Percentiles rank a stretch among this genome's conserved stretches.
Conservation (phyloP, 2,113 vertebrate species). For the Cochlearius cochlearius region DNA sequence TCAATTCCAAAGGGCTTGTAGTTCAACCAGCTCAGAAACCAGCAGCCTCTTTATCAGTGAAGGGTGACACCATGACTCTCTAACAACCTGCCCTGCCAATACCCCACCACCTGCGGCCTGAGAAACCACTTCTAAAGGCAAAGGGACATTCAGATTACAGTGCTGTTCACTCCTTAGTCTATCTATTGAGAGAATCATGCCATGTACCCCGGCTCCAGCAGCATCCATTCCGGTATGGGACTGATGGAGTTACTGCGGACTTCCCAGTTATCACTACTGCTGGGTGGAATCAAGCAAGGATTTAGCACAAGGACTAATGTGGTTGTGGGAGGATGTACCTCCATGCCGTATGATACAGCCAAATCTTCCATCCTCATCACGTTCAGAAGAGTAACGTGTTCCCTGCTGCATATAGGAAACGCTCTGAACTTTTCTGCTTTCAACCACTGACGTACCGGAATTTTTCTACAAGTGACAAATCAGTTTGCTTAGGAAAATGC, state of each 20-base stretch:
- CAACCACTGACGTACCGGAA: rapidly evolving
- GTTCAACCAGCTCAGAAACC: not conserved
- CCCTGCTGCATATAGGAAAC: not conserved
- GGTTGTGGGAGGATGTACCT: not conserved
- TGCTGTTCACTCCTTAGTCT: not conserved
- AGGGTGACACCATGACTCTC: rapidly evolving
- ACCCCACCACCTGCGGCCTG: not conserved
- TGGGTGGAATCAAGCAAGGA: not conserved
- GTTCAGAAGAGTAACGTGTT: not conserved
- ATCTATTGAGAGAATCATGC: not conserved
- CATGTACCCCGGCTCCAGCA: rapidly evolving
- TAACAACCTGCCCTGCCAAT: not conserved
- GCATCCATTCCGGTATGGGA: not conserved
- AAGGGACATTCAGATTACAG: not conserved
- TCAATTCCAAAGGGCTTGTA: not conserved
- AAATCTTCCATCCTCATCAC: not conserved
- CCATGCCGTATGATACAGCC: not conserved
- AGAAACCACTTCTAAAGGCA: not conserved
- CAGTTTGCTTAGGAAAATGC: not conserved
- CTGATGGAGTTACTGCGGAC: not conserved
- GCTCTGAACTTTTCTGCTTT: not conserved
- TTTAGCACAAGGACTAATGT: not conserved
- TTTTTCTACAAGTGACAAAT: not conserved
- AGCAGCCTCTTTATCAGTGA: not conserved
- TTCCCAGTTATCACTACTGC: not conserved